Conservation (phyloP, 1,140 invertebrate species). For the Copidosoma floridanum region DNA sequence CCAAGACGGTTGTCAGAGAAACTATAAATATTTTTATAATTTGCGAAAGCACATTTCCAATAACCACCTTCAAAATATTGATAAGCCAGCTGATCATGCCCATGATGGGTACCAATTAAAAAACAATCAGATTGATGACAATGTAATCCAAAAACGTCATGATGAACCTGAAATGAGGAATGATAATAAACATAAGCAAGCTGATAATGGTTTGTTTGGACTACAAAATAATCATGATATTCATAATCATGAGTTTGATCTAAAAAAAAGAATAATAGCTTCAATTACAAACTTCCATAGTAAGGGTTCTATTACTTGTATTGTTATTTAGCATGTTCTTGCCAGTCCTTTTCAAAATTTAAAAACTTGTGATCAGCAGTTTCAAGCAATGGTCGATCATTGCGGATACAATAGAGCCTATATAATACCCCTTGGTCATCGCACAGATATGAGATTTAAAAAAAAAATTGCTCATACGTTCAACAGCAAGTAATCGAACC, state of each 20-base stretch:
- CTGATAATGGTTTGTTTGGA: too few relatives aligned
- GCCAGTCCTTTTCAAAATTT: conserved; percentile 18
- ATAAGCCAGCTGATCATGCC: too few relatives aligned
- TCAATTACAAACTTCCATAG: conserved; percentile 24
- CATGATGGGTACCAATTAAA: too few relatives aligned
- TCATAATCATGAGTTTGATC: conserved; percentile 4
- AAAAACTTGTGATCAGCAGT: conserved; percentile 16
- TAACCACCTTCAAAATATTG: too few relatives aligned
- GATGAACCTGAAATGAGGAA: too few relatives aligned
- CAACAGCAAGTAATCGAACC: conserved; percentile 19
- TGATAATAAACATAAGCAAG: too few relatives aligned
- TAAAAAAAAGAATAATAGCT: conserved; percentile 17
- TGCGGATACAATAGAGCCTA: conserved; percentile 20
- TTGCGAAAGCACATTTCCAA: too few relatives aligned
- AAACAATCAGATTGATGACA: too few relatives aligned
- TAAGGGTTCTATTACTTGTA: conserved; percentile 26
- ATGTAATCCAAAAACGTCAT: too few relatives aligned
- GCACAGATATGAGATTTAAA: conserved; percentile 13
- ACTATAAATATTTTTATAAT: neutral
- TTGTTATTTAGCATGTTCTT: conserved; percentile 18
- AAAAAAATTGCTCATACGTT: conserved; percentile 12
- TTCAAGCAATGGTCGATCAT: conserved; percentile 16
- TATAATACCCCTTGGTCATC: conserved; percentile 17
- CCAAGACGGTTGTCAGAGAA: neutral
- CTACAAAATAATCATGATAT: neutral